Conservation (phyloP, 2,888 invertebrate genomes). For the Lithodes maja region DNA sequence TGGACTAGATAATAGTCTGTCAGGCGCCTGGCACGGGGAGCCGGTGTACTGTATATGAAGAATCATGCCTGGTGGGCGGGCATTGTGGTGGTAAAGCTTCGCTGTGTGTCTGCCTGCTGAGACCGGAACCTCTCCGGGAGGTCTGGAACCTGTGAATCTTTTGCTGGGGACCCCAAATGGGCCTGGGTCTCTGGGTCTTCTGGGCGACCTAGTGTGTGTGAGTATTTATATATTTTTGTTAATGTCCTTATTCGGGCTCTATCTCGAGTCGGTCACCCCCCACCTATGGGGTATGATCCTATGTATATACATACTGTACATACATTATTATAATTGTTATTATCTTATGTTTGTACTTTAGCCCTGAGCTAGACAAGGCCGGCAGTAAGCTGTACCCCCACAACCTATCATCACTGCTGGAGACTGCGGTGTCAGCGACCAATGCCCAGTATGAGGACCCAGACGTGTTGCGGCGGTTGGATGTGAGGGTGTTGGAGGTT, state of each 20-base stretch:
- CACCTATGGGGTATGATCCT: no score
- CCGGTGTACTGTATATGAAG: no score
- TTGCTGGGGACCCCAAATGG: background rate
- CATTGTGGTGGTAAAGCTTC: no score
- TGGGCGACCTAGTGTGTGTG: background rate
- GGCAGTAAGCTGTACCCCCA: constrained; percentile 90
- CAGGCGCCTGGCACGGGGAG: no score
- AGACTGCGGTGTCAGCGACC: constrained; percentile 90
- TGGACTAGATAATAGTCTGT: background rate
- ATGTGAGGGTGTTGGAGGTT: constrained; percentile 83
- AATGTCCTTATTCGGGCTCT: no score
- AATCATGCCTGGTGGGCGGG: no score
- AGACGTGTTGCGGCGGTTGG: constrained; percentile 90
- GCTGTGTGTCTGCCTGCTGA: no score
- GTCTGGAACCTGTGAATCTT: background rate
- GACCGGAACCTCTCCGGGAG: no score
- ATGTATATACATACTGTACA: no score
- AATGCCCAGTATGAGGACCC: constrained; percentile 95
- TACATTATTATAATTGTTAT: no score
- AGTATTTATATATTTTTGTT: background rate
- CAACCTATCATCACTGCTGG: constrained; percentile 88
- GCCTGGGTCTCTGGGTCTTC: no score
- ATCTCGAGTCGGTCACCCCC: no score
- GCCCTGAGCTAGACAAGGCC: constrained; percentile 80
- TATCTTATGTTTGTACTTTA: constrained; percentile 32